A percentile compares a stretch with the other conserved stretches of the same genome.
phyloP scores from a whole-genome alignment of 2,888 invertebrate genomes.

The Esperia sulphurella region DNA sequence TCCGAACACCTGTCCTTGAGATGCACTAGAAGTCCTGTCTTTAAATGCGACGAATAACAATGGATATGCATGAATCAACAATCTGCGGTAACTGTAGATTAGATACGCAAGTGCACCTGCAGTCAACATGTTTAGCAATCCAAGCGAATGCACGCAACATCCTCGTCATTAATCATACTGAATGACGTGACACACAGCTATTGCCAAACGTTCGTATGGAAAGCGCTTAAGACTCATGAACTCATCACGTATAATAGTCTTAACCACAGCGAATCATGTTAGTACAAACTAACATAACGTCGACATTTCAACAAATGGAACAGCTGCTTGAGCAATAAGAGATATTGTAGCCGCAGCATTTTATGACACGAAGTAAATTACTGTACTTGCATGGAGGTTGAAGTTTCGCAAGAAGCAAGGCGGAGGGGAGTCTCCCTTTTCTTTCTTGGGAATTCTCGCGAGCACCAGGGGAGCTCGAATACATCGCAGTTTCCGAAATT shows the following conservation, averaged over 20 bases:
- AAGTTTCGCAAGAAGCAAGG: conserved; percentile 24
- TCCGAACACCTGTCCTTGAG: background rate
- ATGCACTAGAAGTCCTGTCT: no score
- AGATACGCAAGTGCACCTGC: background rate
- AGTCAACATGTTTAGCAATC: conserved; percentile 40
- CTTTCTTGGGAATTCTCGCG: conserved; percentile 50
- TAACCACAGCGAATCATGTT: conserved; percentile 52
- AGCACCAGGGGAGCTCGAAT: conserved; percentile 38
- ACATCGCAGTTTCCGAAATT: conserved; percentile 61
- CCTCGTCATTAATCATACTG: conserved; percentile 52
- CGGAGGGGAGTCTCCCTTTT: conserved; percentile 45
- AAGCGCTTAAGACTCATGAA: conserved; percentile 45
- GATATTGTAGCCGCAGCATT: conserved; percentile 50
- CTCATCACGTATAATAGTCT: conserved; percentile 52
- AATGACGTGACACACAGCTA: conserved; percentile 46
- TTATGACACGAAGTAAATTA: conserved; percentile 56
- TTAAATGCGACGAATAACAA: no score
- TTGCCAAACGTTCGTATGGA: conserved; percentile 58
- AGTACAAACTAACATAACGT: conserved; percentile 16
- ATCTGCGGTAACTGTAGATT: background rate
- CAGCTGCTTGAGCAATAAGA: conserved; percentile 52
- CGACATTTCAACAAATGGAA: conserved; percentile 35
- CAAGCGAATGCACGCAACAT: conserved; percentile 29
- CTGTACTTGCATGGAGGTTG: conserved; percentile 38
- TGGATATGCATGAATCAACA: background rate